phyloP scores from a whole-genome alignment of 1,140 invertebrate species.

The Psilanteris sp. region DNA sequence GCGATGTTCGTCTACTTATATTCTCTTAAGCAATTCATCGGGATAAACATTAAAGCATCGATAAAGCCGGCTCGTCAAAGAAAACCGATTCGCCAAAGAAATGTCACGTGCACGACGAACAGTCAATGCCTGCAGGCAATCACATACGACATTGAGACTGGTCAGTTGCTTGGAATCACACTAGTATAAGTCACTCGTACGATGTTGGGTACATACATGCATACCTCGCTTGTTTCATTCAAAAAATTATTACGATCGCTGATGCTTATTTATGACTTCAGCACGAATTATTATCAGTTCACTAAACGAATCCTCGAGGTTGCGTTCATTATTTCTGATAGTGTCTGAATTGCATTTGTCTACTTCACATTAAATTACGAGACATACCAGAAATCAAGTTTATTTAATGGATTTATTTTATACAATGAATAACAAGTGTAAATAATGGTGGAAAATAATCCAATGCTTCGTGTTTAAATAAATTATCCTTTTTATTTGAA shows the following conservation, averaged over 20 bases:
- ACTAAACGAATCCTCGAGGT: conserved; percentile 28
- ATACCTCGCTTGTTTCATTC: conserved; percentile 22
- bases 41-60: conserved; percentile 65
- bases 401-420: conserved; percentile 39
- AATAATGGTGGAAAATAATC: conserved; percentile 8
- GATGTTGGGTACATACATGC: conserved; percentile 1
- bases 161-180: conserved; percentile 10
- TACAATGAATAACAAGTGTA: conserved; percentile 10
- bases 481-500: too few relatives aligned
- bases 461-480: too few relatives aligned
- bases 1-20: conserved; percentile 67
- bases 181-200: background rate
- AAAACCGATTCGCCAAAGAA: conserved; percentile 30
- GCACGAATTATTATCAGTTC: conserved; percentile 34
- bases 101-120: conserved; percentile 38
- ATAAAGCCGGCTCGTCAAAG: conserved; percentile 63
- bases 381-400: background rate
- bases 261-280: conserved; percentile 31
- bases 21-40: conserved; percentile 67
- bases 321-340: conserved; percentile 31
- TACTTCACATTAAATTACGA: conserved; percentile 22
- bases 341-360: conserved; percentile 20
- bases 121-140: conserved; percentile 18
- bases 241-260: conserved; percentile 19
- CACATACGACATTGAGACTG: conserved; percentile 21